Evolutionary conservation across 2,888 invertebrate genomes (phyloP), one percentile per base, ranked within the genome.

Genomic region (Caenorhabditis sp.): DNA sequence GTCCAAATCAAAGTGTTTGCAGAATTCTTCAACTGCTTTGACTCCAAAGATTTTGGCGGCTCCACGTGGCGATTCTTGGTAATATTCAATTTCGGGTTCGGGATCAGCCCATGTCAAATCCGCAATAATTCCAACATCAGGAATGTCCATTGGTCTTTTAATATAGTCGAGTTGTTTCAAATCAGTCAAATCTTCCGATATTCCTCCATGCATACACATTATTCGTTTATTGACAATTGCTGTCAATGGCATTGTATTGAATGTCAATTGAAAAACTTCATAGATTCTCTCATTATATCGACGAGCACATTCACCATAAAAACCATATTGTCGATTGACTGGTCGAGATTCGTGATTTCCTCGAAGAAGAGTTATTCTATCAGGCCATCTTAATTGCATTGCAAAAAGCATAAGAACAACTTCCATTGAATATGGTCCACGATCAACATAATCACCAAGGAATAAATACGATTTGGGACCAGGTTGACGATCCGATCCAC

Each of bases 271-370:
- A 67, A 83, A 84, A 31, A 74, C 70, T 70, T 84, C 83, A 70
- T 83, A 85, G 36, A 85, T 59, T 90, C 96, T 96, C 87, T 97
- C 95, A 91, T 95, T 69, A 90, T 95, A 97, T 87, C 97, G 92
- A 88, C 96, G 92, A 90, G 97, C 96, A 90, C 80, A 77, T 71
- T 85, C 84, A 43, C 74, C 65, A 63, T 76, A 84, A 73, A 85
- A 85, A 10, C 85, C 85, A 70, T 85, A 85, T 53, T 76, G 76
- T 72, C 80, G 76, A 69, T 86, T 86, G 52, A 86, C 84, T 0
- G 95, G 97, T 83, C 97, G 91, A 74, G 96, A 95, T 90, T 99
- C 99, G 89, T 99, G 97, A 89, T 99, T 99, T 70, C 99, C 99
- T 87, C 99, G 90, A 56, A 99, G 90, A 80, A 99, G 90, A 26